Conservation (phyloP, 2,888 invertebrate species). For the Drosophila subquinaria region DNA sequence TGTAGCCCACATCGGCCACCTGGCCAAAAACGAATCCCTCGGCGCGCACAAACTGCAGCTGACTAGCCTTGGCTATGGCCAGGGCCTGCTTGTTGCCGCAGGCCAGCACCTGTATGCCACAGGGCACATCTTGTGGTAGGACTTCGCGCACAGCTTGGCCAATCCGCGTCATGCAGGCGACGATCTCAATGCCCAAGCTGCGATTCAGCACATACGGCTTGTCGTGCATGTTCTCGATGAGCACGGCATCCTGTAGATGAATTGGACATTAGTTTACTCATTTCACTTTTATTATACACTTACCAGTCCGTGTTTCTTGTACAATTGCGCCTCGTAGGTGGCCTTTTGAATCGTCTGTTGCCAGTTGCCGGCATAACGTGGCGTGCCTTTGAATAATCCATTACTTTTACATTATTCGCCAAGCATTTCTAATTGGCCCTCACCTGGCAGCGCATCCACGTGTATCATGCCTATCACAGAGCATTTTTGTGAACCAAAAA, state of each 20-base stretch:
- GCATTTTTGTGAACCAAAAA: constrained; percentile 16
- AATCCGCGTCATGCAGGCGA: neutral
- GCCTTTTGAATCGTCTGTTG: constrained; percentile 11
- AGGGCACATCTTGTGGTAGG: neutral
- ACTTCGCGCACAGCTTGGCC: constrained; percentile 3
- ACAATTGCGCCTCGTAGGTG: constrained; percentile 1
- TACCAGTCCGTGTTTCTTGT: neutral
- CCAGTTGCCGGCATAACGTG: constrained; percentile 10
- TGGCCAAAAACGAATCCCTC: constrained; percentile 10
- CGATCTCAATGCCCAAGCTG: neutral
- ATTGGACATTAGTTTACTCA: neutral
- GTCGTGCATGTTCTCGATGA: constrained; percentile 9
- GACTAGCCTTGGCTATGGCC: constrained; percentile 9
- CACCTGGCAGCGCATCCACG: constrained; percentile 13
- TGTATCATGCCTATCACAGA: constrained; percentile 9
- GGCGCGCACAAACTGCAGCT: constrained; percentile 4
- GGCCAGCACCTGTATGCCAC: constrained; percentile 3
- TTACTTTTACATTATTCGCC: neutral
- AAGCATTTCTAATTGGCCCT: neutral
- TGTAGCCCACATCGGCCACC: constrained; percentile 12
- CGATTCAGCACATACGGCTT: constrained; percentile 7
- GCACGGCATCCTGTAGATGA: neutral
- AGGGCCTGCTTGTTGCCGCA: constrained; percentile 4
- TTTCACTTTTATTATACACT: neutral
- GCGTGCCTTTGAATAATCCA: neutral